Evolutionary conservation across 1,140 invertebrate genomes (phyloP).

Genomic region (Bicyclus anynana): DNA sequence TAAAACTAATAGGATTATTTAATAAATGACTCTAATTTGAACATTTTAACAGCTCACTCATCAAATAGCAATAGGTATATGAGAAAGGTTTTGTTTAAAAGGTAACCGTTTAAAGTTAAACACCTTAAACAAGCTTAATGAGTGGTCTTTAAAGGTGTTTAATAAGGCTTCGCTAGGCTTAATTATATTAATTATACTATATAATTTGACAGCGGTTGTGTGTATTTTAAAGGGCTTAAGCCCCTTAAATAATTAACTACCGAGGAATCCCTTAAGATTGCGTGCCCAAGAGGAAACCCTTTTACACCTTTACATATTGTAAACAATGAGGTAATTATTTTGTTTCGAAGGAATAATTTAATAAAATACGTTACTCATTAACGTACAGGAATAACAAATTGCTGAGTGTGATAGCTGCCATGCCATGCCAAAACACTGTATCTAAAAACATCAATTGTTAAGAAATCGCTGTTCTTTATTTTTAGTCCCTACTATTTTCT

Average conservation of each 20-base stretch:
- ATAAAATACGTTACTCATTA: neutral
- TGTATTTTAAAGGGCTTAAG: neutral
- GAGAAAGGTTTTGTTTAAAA: too few species aligned
- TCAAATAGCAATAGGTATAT: too few species aligned
- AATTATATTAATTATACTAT: neutral
- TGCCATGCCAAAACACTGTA: too few species aligned
- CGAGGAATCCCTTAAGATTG: constrained; percentile 1
- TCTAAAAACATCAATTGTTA: too few species aligned
- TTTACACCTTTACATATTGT: neutral
- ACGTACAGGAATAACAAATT: too few species aligned
- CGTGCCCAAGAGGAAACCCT: neutral
- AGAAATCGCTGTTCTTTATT: too few species aligned
- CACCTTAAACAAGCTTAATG: neutral
- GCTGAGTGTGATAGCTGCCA: too few species aligned
- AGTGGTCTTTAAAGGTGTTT: neutral
- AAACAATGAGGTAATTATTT: neutral
- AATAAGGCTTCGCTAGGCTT: neutral
- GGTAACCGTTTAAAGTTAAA: neutral
- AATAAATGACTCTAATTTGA: too few species aligned
- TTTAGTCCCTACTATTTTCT: too few species aligned
- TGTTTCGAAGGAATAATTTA: neutral
- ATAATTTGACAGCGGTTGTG: neutral
- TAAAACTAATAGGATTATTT: too few species aligned
- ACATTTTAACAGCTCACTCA: too few species aligned
- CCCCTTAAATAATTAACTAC: constrained; percentile 1